Percentiles rank a stretch among this genome's conserved stretches.
phyloP scores from a whole-genome alignment of 92 coral and sea anemone species.

The Palythoa grandiflora region DNA sequence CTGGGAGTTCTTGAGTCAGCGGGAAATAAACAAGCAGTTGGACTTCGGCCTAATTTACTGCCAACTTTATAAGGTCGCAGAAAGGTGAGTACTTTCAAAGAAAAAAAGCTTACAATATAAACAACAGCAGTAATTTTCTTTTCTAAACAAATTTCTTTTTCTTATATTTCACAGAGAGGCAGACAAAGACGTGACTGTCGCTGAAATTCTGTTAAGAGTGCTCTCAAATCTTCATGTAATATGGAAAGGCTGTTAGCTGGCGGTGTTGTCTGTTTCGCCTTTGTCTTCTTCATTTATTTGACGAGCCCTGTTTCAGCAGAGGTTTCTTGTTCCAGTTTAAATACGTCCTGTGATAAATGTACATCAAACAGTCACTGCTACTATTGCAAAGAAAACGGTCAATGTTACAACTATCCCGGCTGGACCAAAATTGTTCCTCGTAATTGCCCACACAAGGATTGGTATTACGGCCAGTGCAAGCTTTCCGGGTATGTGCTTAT shows the following conservation, averaged over 20 bases:
- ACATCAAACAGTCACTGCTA: conserved; percentile 75
- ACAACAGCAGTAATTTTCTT: neutral
- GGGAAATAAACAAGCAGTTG: neutral
- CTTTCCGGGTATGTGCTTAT: conserved; percentile 85
- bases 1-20: neutral
- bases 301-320: conserved; percentile 75
- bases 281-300: conserved; percentile 59
- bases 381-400: conserved; percentile 73
- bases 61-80: neutral
- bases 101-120: neutral
- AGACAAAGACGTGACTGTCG: neutral
- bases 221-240: neutral
- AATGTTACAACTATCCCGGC: conserved; percentile 74
- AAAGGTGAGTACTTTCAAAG: conserved; percentile 2
- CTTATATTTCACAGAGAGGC: conserved; percentile 3
- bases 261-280: conserved; percentile 52
- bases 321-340: conserved; percentile 59
- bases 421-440: conserved; percentile 80
- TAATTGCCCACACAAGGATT: conserved; percentile 81
- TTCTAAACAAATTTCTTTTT: neutral
- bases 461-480: conserved; percentile 89
- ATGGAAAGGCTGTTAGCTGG: conserved; percentile 32
- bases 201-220: neutral
- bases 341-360: conserved; percentile 82
- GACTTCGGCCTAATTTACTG: conserved; percentile 4